Percentiles rank a stretch among this genome's conserved stretches.
phyloP scores from a whole-genome alignment of 2,113 vertebrate species.

The Oncorhynchus clarkii region DNA sequence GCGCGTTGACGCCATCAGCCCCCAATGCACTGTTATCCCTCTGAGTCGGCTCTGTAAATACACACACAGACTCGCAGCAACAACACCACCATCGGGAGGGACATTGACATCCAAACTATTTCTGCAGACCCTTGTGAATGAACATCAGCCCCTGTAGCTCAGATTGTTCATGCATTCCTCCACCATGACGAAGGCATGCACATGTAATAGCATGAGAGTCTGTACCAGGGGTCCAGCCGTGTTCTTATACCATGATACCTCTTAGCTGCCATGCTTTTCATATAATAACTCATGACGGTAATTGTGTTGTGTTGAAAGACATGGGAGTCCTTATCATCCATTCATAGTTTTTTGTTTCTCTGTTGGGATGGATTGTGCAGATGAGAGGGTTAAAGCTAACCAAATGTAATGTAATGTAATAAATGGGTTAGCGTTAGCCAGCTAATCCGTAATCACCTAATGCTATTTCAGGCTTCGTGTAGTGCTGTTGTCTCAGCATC shows the following conservation, averaged over 20 bases:
- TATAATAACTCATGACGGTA: neutral
- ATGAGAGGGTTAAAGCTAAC: neutral
- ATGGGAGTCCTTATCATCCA: neutral
- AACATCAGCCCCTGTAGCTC: slow-evolving; percentile 13
- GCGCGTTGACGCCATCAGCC: too few relatives aligned
- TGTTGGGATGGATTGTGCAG: neutral
- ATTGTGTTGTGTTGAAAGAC: neutral
- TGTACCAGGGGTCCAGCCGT: neutral
- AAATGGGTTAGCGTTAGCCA: neutral
- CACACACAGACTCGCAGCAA: neutral
- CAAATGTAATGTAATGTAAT: slow-evolving; percentile 5
- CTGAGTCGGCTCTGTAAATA: too few relatives aligned
- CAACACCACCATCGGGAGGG: neutral
- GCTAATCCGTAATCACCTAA: slow-evolving; percentile 2
- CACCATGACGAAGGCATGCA: slow-evolving; percentile 21
- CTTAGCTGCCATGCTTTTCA: neutral
- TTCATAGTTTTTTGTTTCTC: neutral
- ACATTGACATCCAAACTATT: slow-evolving; percentile 1
- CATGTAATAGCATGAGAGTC: neutral
- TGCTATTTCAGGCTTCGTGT: slow-evolving; percentile 3
- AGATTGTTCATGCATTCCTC: slow-evolving; percentile 31
- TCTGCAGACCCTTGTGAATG: slow-evolving; percentile 9
- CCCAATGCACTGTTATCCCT: too few relatives aligned
- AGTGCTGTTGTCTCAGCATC: neutral
- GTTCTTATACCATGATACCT: neutral